Evolutionary conservation across 1,140 invertebrate genomes (phyloP), one percentile per base, ranked within the genome.

Genomic region (Zaprionus ornatus): DNA sequence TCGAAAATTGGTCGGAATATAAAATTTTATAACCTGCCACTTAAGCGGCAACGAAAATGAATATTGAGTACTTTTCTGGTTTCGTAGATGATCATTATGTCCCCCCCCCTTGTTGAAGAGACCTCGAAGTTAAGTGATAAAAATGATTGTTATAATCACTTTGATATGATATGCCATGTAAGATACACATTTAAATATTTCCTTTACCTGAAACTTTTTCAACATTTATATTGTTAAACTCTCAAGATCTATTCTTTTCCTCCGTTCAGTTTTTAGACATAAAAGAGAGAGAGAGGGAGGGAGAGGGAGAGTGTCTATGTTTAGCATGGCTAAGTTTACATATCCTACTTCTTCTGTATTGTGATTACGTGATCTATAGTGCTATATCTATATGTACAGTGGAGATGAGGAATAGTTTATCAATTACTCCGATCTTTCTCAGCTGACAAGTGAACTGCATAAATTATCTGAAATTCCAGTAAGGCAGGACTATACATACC

Each of bases 1-100:
- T 32, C 67, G 61, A 54, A 63, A 70, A 70, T 60, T 63, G 59
- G 13, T 35, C 19, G 42, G 29, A 32, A 52, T 19, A 67, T 62
- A 50, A 29, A 29, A 19, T 62, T 69, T 70, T 63, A 70, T 63
- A 50, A 23, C 45, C 45, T 50, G 29, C 29, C n/a, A 57, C 29
- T 57, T 57, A 57, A 29, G 29, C 17, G 55, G n/a, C 27, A 21
- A 57, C 27, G 19, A 21, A 35, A 37, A 57, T 57, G 55, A 35
- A 57, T n/a, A 57, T 35, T 32, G 29, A 57, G 45, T 50, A 50
- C 10, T 21, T 50, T 50, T 19, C 19, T 50, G 45, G 19, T 13
- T 21, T 23, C 12, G 45, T 4, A n/a, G 45, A 50, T 23, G 19
- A 50, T 23, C 45, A 48, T 21, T 21, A 48, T 48, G 45, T 45